Evolutionary conservation across 2,888 invertebrate genomes (phyloP), one percentile per base, ranked within the genome.

Genomic region (Tachina grossa): DNA sequence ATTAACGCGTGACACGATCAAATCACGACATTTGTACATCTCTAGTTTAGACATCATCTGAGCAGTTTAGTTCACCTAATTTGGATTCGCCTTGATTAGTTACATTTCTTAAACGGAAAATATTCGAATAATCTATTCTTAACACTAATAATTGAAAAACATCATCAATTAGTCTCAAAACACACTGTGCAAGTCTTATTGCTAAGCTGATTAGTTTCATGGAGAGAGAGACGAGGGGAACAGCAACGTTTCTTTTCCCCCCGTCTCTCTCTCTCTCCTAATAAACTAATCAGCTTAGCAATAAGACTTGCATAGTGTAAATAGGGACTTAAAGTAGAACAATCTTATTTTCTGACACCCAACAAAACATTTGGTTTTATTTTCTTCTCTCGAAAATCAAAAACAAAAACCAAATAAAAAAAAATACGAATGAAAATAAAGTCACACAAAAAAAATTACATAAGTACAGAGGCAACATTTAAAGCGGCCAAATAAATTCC

Each of bases 81-180:
- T 31, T 31, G 31, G 4, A 31, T 31, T 31, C 31, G 2, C 31
- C 31, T 0, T 19, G 1, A 2, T 9, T 49, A 49, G 39, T 45
- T 6, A 0, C 6, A 6, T 31, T 31, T 49, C n/a, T 41, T 4
- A 41, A 59, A 16, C n/a, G 19, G 19, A 16, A 61, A 47, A 0
- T 71, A 71, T 55, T 71, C 71, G 71, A 79, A 71, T 71, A 71
- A 16, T 63, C 10, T 65, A n/a, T 0, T 31, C 2, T 79, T 22
- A 81, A n/a, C 66, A 68, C 68, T 59, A 74, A 57, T 72, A 66
- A 6, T 74, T 65, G 49, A 66, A 74, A 68, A 41, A 8, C 31
- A 65, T 71, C 69, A 78, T 69, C 61, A 78, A 78, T 66, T 41
- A n/a, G n/a, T n/a, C n/a, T n/a, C n/a, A n/a, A n/a, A n/a, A n/a